These are phyloP conservation scores for Anguilla anguilla DNA, from an alignment of 2,797 vertebrate genomes.

Conservation along the genomic window DNA sequence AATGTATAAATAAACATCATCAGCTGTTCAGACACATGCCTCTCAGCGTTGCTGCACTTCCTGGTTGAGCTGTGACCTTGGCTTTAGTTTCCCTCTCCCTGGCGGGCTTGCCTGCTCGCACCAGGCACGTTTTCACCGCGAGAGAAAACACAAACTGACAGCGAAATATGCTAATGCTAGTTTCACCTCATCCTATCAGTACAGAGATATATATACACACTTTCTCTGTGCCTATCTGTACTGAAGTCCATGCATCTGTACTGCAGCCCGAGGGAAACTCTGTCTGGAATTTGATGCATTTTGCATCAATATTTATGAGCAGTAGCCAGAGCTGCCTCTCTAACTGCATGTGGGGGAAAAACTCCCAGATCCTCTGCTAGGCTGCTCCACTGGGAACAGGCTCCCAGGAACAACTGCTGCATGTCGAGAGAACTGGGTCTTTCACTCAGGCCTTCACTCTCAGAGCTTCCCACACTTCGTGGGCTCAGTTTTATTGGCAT, in stretches of 20 bases:
- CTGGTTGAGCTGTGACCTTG: not conserved
- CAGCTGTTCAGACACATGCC: not conserved
- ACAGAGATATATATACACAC: not conserved
- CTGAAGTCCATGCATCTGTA: not conserved
- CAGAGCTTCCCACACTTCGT: not conserved
- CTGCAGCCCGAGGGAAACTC: not conserved
- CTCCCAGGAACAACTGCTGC: constrained; percentile 1
- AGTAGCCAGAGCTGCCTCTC: not conserved
- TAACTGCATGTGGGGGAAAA: constrained; percentile 1
- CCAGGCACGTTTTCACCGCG: not conserved
- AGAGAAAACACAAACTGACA: not conserved
- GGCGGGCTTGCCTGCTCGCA: not conserved
- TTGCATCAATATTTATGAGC: constrained; percentile 20
- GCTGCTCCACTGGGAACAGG: constrained; percentile 12
- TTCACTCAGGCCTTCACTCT: not conserved
- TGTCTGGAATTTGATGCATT: constrained; percentile 3
- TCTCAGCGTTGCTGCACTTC: not conserved
- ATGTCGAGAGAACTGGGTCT: not conserved
- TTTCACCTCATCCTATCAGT: not conserved
- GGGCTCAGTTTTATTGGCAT: not conserved
- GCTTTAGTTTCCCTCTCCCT: not conserved
- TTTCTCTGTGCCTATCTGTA: not conserved
- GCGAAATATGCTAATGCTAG: not conserved
- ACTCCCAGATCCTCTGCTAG: not conserved
- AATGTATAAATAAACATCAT: too few species aligned